phyloP scores from a whole-genome alignment of 2,797 vertebrate genomes.

The Hapalemur alaotrensis region DNA sequence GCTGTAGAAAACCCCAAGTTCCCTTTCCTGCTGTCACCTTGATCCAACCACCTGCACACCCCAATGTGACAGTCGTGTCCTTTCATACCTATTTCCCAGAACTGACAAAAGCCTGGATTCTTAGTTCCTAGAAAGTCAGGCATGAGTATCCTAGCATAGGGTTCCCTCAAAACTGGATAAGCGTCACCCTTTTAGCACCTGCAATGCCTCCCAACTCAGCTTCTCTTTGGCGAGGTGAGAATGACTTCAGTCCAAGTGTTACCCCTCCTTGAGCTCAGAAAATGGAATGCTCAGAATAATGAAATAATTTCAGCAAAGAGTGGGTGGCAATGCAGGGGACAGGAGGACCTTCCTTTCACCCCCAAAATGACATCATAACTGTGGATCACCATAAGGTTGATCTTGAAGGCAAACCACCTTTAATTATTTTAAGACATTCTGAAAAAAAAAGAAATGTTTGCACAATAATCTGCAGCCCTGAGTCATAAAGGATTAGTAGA shows the following conservation, averaged over 20 bases:
- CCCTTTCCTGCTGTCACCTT: not conserved
- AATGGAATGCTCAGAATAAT: not conserved
- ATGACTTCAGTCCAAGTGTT: not conserved
- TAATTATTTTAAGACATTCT: slow-evolving; percentile 35
- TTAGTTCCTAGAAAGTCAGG: not conserved
- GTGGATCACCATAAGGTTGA: not conserved
- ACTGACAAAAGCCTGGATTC: not conserved
- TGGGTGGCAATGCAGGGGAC: not conserved
- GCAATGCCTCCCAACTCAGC: not conserved
- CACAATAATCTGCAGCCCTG: not conserved
- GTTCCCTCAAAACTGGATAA: not conserved
- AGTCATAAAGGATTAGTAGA: not conserved
- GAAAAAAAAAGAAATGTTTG: not conserved
- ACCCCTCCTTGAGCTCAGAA: slow-evolving; percentile 20
- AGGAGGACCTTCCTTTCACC: not conserved
- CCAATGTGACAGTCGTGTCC: not conserved
- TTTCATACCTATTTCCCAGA: not conserved
- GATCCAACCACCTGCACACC: not conserved
- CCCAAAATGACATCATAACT: not conserved
- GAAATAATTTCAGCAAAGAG: not conserved
- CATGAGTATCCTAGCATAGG: not conserved
- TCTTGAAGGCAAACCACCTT: slow-evolving; percentile 15
- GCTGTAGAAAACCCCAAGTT: not conserved
- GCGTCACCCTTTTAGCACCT: not conserved
- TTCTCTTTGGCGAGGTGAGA: not conserved